Evolutionary conservation across 2,797 vertebrate species (phyloP), one percentile per base, ranked within the genome.

Genomic region (Propithecus perrieri): DNA sequence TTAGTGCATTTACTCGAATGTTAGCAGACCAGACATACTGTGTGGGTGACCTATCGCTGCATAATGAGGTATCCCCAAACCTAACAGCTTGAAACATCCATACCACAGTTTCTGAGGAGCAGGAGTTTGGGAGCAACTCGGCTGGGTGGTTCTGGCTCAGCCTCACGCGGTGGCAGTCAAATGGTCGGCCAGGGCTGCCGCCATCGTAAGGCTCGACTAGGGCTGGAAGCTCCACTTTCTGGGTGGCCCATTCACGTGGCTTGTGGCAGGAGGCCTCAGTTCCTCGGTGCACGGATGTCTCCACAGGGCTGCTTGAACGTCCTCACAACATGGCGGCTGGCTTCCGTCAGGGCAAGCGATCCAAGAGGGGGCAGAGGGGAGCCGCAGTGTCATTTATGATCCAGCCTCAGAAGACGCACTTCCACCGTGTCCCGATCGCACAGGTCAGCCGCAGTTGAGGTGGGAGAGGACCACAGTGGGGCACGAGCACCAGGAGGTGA

Each of bases 1-100:
- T 0, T 1, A 11, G 9, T 0, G 2, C 1, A 0, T n/a, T 17
- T 4, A 48, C 30, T 22, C 41, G 30, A 33, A 28, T 26, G 11
- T 17, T 5, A 24, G 76, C 9, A 18, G 1, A 15, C 55, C 38
- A 24, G 1, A 1, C 26, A 12, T 18, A 7, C 63, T 17, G 12
- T 17, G 1, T 41, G 46, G 33, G 55, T 59, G 8, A 46, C 6
- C 63, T 46, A 0, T 1, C 4, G 33, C 67, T 46, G 38, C 26
- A 8, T 22, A 46, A 71, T 14, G 20, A 63, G 17, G 57, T 15
- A 33, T 18, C 33, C 63, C 38, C 0, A 38, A 59, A 38, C 2
- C 17, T 33, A 50, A 7, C 57, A 30, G n/a, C 63, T 35, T 50
- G 20, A 83, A 72, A 35, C 28, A 50, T 0, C 61, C 28, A 26